Evolutionary conservation across 2,888 invertebrate species (phyloP), one percentile per base, ranked within the genome.

Genomic region (Chaitophorus viminalis): DNA sequence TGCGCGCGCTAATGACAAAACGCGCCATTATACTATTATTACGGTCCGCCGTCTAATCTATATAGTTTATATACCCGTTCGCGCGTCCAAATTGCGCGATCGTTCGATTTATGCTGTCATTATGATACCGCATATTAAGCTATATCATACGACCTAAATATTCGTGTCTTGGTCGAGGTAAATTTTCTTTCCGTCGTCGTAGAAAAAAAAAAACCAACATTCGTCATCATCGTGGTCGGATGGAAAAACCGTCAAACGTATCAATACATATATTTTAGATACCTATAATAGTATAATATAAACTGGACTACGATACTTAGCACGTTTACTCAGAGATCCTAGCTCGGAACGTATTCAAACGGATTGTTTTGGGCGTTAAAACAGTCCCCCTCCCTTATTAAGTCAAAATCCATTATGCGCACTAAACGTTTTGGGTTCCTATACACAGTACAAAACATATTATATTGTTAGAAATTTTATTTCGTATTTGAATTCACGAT

Each of bases 91-190:
- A 60, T 54, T 25, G 33, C 17, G 60, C 36, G 31, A 60, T n/a
- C 33, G 36, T 79, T 79, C 79, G 79, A 60, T n/a, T n/a, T n/a
- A n/a, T n/a, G 11, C 68, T 60, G 25, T 60, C 25, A 60, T 60
- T 60, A 60, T 60, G 21, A 54, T 18, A 39, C 8, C 14, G 14
- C 25, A 21, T 60, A 21, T 60, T 21, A 60, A 4, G 25, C 60
- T 0, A 52, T 36, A 36, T 36, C 4, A 5, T 14, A 11, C 11
- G 2, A 11, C 9, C 5, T 8, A 18, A 21, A 21, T 21, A 18
- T 21, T 54, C 18, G 2, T 6, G 6, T 60, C 21, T 21, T 6
- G 60, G 4, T 0, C 25, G 2, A 60, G 21, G 60, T 60, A 54
- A 3, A 25, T 18, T 60, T 60, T 60, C 4, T 60, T 60, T 60